Conservation (phyloP, 2,888 invertebrate genomes). For the Spisula subtruncata region DNA sequence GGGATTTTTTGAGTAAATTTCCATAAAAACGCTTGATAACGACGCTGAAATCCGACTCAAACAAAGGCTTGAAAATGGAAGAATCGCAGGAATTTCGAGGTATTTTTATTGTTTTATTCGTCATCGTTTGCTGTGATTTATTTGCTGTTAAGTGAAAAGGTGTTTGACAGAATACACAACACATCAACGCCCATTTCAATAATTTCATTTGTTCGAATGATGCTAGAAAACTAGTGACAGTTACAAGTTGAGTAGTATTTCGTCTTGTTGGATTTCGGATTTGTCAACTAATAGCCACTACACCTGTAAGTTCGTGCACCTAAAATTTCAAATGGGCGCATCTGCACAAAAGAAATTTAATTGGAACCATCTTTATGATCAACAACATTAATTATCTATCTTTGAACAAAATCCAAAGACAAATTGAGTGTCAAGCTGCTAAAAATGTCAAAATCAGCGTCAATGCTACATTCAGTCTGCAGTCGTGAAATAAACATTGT, state of each 20-base stretch:
- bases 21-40: conserved; percentile 43
- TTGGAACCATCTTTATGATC: too few relatives aligned
- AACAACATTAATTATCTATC: too few relatives aligned
- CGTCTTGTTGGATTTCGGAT: neutral
- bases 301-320: too few relatives aligned
- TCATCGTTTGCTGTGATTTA: neutral
- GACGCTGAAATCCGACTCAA: conserved; percentile 34
- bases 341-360: too few relatives aligned
- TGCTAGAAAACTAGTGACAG: neutral
- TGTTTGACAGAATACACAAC: neutral
- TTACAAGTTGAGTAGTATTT: neutral
- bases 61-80: conserved; percentile 58
- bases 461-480: too few relatives aligned
- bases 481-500: too few relatives aligned
- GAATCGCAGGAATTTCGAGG: conserved; percentile 27
- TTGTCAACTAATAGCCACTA: too few relatives aligned
- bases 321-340: too few relatives aligned
- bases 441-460: too few relatives aligned
- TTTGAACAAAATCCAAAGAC: too few relatives aligned
- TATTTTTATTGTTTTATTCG: neutral
- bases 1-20: neutral
- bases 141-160: neutral
- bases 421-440: too few relatives aligned
- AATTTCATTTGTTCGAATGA: neutral
- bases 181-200: neutral